Conservation (phyloP, 92 coral and sea anemone genomes). For the Epizoanthus ramosus region DNA sequence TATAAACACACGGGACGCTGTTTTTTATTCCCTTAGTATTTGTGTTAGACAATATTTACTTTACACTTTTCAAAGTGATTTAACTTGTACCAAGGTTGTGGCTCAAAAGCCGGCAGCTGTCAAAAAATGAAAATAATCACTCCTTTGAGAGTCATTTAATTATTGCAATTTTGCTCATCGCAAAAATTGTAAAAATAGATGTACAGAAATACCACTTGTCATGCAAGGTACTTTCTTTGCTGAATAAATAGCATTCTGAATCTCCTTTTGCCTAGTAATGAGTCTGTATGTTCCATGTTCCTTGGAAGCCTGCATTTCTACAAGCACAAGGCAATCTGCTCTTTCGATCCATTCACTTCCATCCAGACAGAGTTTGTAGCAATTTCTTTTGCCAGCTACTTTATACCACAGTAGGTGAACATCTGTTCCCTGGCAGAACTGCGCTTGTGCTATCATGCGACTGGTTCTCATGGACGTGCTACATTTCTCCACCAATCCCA, state of each 20-base stretch:
- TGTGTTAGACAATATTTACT: no score
- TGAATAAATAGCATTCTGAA: slow-evolving; percentile 20
- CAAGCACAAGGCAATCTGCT: background rate
- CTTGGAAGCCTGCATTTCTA: slow-evolving; percentile 2
- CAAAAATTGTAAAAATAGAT: slow-evolving; percentile 2
- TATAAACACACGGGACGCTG: no score
- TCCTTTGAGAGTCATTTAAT: background rate
- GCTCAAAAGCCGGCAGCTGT: background rate
- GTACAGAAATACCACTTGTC: slow-evolving; percentile 16
- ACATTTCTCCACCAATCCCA: slow-evolving; percentile 8
- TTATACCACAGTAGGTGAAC: slow-evolving; percentile 37
- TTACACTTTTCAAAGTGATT: no score
- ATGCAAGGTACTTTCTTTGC: slow-evolving; percentile 20
- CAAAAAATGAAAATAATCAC: background rate
- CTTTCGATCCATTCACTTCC: slow-evolving; percentile 29
- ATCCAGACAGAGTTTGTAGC: slow-evolving; percentile 23
- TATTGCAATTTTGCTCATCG: slow-evolving; percentile 8
- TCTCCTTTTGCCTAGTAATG: slow-evolving; percentile 13
- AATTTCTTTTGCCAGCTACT: background rate
- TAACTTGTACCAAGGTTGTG: no score
- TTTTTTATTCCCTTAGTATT: no score
- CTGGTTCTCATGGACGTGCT: slow-evolving; percentile 12
- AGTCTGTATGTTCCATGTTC: slow-evolving; percentile 31
- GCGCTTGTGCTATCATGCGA: background rate
- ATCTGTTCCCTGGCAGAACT: slow-evolving; percentile 15